These are phyloP conservation scores for Magallana ariakensis DNA, from an alignment of 1,140 invertebrate species.

Conservation along the genomic window DNA sequence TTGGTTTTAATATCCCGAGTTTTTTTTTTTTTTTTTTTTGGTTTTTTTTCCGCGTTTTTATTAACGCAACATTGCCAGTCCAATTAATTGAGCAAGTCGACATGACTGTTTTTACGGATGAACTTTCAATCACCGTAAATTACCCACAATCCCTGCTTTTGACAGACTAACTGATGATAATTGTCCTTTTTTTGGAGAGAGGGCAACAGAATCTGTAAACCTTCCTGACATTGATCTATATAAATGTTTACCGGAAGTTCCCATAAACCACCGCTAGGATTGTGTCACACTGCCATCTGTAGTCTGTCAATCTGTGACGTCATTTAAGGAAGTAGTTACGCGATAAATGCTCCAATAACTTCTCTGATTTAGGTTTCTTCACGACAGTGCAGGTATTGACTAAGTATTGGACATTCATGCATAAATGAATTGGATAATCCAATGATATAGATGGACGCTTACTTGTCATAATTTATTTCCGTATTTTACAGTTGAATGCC, in stretches of 20 bases:
- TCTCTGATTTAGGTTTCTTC: no score
- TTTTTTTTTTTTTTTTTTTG: no score
- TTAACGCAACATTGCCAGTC: not conserved
- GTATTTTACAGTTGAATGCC: no score
- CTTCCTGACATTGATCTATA: conserved; percentile 22
- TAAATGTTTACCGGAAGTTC: not conserved
- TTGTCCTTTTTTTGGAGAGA: conserved; percentile 4
- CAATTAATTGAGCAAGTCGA: not conserved
- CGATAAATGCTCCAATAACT: no score
- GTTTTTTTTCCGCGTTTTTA: not conserved
- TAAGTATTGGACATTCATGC: no score
- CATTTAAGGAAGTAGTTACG: not conserved
- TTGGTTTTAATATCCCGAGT: no score
- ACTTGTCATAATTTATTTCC: no score
- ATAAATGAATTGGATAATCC: no score
- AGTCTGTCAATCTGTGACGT: not conserved
- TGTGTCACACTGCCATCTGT: not conserved
- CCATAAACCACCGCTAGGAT: not conserved
- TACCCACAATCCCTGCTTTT: not conserved
- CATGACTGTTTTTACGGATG: not conserved
- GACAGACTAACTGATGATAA: not conserved
- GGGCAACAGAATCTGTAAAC: not conserved
- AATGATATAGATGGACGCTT: no score
- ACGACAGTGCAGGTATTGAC: no score
- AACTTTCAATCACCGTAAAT: not conserved